Base-by-base conservation (phyloP, 1,140 invertebrate species). In the Drosophila mojavensis region DNA sequence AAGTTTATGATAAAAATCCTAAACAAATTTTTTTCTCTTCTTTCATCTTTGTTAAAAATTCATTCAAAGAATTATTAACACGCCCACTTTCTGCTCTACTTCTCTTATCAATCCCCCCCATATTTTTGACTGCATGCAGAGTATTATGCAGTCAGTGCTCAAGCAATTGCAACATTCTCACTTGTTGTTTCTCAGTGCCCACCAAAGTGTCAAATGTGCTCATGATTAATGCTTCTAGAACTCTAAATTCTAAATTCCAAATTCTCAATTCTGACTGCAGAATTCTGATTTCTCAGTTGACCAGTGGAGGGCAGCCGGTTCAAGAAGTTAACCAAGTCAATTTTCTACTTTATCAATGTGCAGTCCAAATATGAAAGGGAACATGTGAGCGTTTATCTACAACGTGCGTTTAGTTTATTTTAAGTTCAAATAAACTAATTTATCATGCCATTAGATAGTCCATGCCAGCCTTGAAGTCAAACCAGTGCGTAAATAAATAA, bases 271-370 rank as follows among this genome's bases (percentile, higher is more conserved):
- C 36, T 13, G 13, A 55, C 28, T 53, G 24, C 51, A 28, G 36
- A 33, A 61, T 43, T 48, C 13, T 59, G 60, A 68, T 43, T 62
- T 33, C 48, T 41, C 48, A 43, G 26, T 17, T 10, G n/a, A 13
- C 51, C 15, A 36, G 15, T 55, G 41, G 47, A 51, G 65, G 64
- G 50, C 65, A 66, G 50, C 58, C 60, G 50, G 79, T 68, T 79
- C 81, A 72, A 85, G 55, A 85, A 85, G 62, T 79, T 82, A 74
- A 88, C 83, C 79, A 79, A 86, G 79, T 77, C 62, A 83, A 88
- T 86, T 86, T 88, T 86, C 83, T 86, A 86, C 83, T 79, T 86
- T 78, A 88, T 86, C 83, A 88, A 88, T 82, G 68, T 82, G 75
- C 76, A 82, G 59, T 76, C 66, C 61, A 79, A 83, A 88, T 86